Percentiles rank a stretch among this genome's conserved stretches.
Conservation (phyloP, 2,888 invertebrate species). For the Macrosiphum euphorbiae region DNA sequence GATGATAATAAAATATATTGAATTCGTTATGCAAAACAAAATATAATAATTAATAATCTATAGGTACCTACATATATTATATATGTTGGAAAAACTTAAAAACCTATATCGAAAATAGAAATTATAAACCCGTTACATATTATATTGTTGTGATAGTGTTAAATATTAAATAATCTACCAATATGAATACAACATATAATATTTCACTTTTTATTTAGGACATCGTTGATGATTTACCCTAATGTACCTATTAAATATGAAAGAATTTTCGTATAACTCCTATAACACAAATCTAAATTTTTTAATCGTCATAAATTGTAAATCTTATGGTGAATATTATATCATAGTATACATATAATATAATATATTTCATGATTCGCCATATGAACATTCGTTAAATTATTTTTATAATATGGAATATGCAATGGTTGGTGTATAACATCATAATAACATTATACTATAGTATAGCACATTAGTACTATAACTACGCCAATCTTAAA, state of each 20-base stretch:
- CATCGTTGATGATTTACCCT: not conserved
- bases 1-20: not conserved
- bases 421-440: not conserved
- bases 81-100: not conserved
- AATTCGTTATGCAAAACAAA: slow-evolving; percentile 16
- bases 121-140: not conserved
- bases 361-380: too few relatives aligned
- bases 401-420: not conserved
- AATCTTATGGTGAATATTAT: not conserved
- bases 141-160: not conserved
- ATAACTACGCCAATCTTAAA: not conserved
- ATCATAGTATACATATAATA: too few relatives aligned
- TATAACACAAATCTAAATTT: not conserved
- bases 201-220: not conserved
- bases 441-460: not conserved
- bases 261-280: too few relatives aligned
- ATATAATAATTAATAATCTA: not conserved
- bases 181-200: not conserved
- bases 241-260: not conserved
- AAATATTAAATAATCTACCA: not conserved
- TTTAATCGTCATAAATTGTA: not conserved
- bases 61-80: not conserved
- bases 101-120: not conserved
- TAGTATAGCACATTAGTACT: not conserved
- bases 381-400: not conserved